Conservation (phyloP, 2,113 vertebrate species). For the Abramis brama region DNA sequence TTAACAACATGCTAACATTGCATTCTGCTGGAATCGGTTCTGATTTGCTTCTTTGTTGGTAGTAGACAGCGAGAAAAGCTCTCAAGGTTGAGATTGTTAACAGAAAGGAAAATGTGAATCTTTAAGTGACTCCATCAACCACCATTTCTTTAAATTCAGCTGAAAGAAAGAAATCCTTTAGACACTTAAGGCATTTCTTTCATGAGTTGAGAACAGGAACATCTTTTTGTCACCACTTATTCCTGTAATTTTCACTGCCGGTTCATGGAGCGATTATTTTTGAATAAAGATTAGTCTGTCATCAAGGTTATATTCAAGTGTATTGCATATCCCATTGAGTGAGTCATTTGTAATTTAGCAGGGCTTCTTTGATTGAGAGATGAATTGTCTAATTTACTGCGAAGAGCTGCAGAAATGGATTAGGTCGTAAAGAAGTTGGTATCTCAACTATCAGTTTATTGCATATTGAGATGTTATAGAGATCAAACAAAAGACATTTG, state of each 20-base stretch:
- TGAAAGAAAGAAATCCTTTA: background rate
- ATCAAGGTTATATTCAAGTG: slow-evolving; percentile 6
- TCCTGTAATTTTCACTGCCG: background rate
- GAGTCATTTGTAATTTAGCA: background rate
- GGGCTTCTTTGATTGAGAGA: background rate
- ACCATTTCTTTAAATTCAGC: background rate
- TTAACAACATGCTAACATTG: background rate
- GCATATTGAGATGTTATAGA: background rate
- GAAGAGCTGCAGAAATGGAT: background rate
- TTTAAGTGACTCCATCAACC: background rate
- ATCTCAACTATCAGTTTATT: background rate
- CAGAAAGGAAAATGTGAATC: background rate
- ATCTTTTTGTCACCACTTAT: background rate
- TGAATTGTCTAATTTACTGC: background rate
- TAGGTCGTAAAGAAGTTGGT: background rate
- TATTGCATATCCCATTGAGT: background rate
- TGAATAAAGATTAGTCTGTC: background rate
- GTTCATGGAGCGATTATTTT: background rate
- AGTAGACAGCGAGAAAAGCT: background rate
- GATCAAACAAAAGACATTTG: background rate
- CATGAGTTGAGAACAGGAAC: background rate
- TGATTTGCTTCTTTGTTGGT: background rate
- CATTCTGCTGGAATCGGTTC: background rate
- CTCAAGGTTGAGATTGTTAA: background rate
- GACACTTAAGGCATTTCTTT: background rate